Percentiles rank a stretch among this genome's conserved stretches.
Conservation (phyloP, 2,113 vertebrate genomes). For the Hirundichthys speculiger region DNA sequence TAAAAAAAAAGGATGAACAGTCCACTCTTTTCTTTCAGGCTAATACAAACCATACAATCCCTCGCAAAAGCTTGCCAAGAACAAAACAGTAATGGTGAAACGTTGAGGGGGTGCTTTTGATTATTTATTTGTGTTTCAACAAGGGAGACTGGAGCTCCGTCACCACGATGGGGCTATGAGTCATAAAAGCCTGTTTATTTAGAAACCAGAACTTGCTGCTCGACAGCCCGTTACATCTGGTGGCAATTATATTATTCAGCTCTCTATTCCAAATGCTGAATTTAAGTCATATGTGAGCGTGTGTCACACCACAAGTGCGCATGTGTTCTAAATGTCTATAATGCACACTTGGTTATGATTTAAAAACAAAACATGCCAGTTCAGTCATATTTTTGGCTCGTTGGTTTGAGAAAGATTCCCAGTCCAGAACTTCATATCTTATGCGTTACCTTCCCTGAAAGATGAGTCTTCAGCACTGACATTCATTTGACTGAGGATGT, state of each 20-base stretch:
- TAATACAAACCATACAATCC: conserved; percentile 75
- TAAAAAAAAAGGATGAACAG: conserved; percentile 59
- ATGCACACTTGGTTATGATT: conserved; percentile 30
- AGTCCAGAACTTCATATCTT: not conserved
- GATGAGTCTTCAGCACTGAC: conserved; percentile 13
- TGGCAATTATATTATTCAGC: conserved; percentile 73
- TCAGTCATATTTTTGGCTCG: conserved; percentile 1
- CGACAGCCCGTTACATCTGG: conserved; percentile 77
- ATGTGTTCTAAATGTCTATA: conserved; percentile 20
- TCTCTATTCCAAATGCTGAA: conserved; percentile 55
- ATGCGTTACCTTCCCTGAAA: not conserved
- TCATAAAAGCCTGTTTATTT: conserved; percentile 83
- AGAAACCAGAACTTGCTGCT: conserved; percentile 77
- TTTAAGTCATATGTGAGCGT: conserved; percentile 66
- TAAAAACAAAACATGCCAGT: conserved; percentile 21
- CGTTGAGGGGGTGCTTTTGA: conserved; percentile 62
- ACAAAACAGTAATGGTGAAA: conserved; percentile 60
- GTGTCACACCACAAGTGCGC: conserved; percentile 17
- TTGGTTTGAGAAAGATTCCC: conserved; percentile 8
- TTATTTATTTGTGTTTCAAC: conserved; percentile 83
- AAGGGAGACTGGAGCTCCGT: conserved; percentile 74
- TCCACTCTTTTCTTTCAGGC: conserved; percentile 59
- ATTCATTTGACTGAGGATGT: conserved; percentile 14
- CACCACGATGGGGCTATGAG: conserved; percentile 74
- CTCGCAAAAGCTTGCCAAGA: conserved; percentile 51